Evolutionary conservation across 1,140 invertebrate species (phyloP), one percentile per base, ranked within the genome.

Genomic region (Ceratosolen fusciceps): DNA sequence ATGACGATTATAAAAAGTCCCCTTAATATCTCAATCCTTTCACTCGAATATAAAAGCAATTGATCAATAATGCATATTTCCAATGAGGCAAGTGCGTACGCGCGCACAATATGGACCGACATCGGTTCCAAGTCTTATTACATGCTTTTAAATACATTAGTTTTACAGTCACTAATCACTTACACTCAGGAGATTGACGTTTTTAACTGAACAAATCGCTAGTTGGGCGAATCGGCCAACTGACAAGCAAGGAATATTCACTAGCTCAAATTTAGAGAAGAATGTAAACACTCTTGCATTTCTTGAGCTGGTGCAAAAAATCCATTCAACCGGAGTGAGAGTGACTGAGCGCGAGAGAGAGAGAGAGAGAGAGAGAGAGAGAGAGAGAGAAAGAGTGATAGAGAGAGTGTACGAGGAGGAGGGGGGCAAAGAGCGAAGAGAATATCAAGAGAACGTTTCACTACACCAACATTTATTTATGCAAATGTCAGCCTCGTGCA

Each of bases 381-480:
- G 52, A 54, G 52, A 24, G 52, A 54, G 14, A 24, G 52, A 54
- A 16, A 54, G 58, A 29, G n/a, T 10, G 10, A 31, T n/a, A 62
- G 58, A 26, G 58, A 26, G 12, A 62, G 5, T n/a, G 9, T 14
- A 39, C 14, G 65, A 39, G 34, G n/a, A 47, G n/a, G 19, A 37
- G 2, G 67, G 49, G 67, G 24, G 67, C 10, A 21, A 47, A 37
- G 54, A 37, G 24, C 31, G 16, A 43, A 56, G 49, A 52, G 49
- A 56, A 68, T 37, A 68, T 39, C 47, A 68, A 56, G 39, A 34
- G 49, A 71, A 8, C 67, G 75, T 68, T 71, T 65, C 52, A 70
- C 67, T 56, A 58, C 31, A 43, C 19, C 26, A 54, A 71, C 75
- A 47, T 77, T 77, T 71, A 71, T 67, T 71, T 77, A 71, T 77